phyloP scores from a whole-genome alignment of 1,140 invertebrate genomes.

The Listronotus bonariensis region DNA sequence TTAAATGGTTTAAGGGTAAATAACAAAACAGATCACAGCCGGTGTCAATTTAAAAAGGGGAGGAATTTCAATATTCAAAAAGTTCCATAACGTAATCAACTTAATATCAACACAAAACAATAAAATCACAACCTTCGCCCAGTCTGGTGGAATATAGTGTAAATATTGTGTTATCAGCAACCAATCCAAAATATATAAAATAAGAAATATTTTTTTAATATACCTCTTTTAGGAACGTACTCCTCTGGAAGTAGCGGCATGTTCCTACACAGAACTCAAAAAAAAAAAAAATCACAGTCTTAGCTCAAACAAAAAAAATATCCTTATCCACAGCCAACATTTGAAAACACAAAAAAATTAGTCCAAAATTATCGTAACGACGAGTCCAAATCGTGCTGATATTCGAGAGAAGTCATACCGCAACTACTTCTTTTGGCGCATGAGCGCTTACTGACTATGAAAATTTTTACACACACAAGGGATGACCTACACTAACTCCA shows the following conservation, averaged over 20 bases:
- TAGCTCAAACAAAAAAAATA: neutral
- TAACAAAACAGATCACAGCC: no score
- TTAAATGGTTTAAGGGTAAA: no score
- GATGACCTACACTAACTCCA: slow-evolving; percentile 39
- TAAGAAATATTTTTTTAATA: slow-evolving; percentile 1
- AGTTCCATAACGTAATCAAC: no score
- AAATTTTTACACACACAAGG: slow-evolving; percentile 39
- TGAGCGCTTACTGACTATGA: slow-evolving; percentile 34
- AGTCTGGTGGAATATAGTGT: no score
- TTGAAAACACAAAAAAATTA: neutral
- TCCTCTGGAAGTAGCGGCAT: slow-evolving; percentile 31
- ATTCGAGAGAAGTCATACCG: slow-evolving; percentile 30
- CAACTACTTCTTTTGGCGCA: slow-evolving; percentile 34
- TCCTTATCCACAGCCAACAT: slow-evolving; percentile 2
- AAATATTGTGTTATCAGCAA: no score
- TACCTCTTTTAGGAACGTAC: slow-evolving; percentile 30
- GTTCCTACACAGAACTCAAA: neutral
- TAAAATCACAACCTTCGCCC: no score
- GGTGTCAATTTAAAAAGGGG: no score
- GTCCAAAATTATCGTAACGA: slow-evolving; percentile 5
- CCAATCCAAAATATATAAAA: neutral
- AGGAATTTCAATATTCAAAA: no score
- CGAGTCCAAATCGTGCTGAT: neutral
- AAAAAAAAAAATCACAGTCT: slow-evolving; percentile 6
- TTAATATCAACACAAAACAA: no score